Base-by-base conservation (phyloP, 2,888 invertebrate species). In the Pollenia amentaria region DNA sequence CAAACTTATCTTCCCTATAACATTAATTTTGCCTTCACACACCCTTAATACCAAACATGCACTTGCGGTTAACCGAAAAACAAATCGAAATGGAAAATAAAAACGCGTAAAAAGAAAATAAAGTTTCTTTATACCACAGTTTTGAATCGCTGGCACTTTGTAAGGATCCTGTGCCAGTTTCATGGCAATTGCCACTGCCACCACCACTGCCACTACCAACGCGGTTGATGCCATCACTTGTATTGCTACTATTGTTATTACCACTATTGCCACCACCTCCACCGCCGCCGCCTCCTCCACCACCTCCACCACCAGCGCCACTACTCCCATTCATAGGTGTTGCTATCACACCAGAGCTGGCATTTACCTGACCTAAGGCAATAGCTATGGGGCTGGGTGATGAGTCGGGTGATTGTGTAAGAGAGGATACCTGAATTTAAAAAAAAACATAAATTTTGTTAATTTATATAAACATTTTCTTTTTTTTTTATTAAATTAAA, bases 371-470 rank as follows among this genome's bases (percentile, higher is more conserved):
- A 53, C 96, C 96, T 89, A 96, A 94, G 83, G 96, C 96, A 84
- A 96, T 96, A 76, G 97, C 95, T 89, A 97, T 97, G 67, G 98
- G 97, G 90, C 97, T 97, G 85, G 97, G 97, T 89, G 97, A 97
- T 87, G 97, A 97, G 94, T 98, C 98, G 79, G 98, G 98, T 83
- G 97, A 97, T 88, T 97, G 97, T 88, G 98, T 98, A 90, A 98
- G 94, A 92, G 97, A 97, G 90, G 97, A 97, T 91, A 95, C 95
- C 93, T 93, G 84, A 67, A 21, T 10, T 42, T 1, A 51, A 40
- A n/a, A 18, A 40, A 40, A 44, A n/a, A 40, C 12, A 64, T 14
- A 57, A 60, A n/a, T n/a, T n/a, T n/a, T n/a, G n/a, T n/a, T n/a
- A n/a, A n/a, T n/a, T n/a, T n/a, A n/a, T n/a, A n/a, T n/a, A n/a